A percentile compares a stretch with the other conserved stretches of the same genome.
phyloP scores from a whole-genome alignment of 2,888 invertebrate genomes.

The Conomelus anceps region DNA sequence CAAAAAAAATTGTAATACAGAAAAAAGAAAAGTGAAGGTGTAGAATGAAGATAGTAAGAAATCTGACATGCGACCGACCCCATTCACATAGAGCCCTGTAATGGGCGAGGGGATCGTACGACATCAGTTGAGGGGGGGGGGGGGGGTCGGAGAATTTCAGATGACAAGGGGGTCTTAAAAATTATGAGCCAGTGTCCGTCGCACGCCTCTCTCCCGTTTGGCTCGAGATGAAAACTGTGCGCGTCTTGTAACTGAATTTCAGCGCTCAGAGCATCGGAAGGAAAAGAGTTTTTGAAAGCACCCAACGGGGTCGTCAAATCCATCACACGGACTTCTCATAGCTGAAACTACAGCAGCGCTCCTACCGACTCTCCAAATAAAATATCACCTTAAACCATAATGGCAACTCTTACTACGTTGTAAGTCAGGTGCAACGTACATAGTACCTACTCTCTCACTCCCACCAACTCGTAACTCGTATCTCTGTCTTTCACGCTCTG shows the following conservation, averaged over 20 bases:
- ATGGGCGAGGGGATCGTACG: background rate
- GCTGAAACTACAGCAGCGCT: background rate
- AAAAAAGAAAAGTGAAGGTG: background rate
- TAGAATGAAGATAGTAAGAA: background rate
- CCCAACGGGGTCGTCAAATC: conserved; percentile 25
- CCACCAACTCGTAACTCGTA: background rate
- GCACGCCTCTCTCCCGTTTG: background rate
- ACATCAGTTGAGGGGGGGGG: background rate
- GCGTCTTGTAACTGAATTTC: conserved; percentile 12
- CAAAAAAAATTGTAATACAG: too few relatives aligned
- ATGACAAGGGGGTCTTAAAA: background rate
- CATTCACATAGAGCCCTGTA: background rate
- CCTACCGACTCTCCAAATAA: conserved; percentile 9
- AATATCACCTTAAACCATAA: conserved; percentile 21
- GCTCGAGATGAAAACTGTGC: background rate
- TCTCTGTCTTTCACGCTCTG: background rate
- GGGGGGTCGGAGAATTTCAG: background rate
- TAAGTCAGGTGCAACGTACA: background rate
- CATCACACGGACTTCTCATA: conserved; percentile 19
- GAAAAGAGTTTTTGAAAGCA: conserved; percentile 25
- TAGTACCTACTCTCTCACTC: background rate
- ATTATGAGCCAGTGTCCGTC: background rate
- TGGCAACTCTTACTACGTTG: conserved; percentile 9
- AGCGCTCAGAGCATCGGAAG: conserved; percentile 15
- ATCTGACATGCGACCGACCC: background rate